Conservation (phyloP, 2,797 vertebrate species). For the Sitta carolinensis region DNA sequence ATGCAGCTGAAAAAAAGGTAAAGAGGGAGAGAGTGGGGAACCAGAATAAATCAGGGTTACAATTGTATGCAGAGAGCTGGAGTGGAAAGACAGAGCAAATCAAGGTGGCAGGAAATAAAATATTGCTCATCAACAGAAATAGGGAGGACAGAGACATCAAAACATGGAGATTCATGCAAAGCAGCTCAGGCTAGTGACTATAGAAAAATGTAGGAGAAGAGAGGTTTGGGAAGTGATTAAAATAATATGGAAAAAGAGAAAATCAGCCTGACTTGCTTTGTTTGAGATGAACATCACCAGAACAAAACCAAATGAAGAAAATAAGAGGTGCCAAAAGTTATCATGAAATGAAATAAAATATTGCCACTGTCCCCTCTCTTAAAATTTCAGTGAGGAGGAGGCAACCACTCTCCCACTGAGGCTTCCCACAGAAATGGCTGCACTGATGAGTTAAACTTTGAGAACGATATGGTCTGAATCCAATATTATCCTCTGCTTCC, state of each 20-base stretch:
- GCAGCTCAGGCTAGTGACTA: neutral
- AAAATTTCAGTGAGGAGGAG: neutral
- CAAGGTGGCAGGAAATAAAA: conserved; percentile 17
- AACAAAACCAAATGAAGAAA: neutral
- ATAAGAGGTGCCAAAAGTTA: neutral
- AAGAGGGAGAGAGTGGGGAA: neutral
- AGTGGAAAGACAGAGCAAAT: conserved; percentile 38
- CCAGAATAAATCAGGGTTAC: neutral
- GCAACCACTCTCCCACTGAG: neutral
- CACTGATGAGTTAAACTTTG: neutral
- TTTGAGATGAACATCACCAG: neutral
- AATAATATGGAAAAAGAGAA: neutral
- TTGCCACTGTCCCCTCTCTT: neutral
- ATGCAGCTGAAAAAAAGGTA: neutral
- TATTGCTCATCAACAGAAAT: conserved; percentile 1
- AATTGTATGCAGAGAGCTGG: conserved; percentile 22
- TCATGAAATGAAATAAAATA: neutral
- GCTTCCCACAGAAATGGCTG: neutral
- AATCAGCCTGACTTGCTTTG: neutral
- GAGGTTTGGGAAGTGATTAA: neutral
- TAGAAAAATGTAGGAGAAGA: neutral
- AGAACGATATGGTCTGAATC: neutral
- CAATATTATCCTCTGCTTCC: neutral
- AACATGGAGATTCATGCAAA: neutral
- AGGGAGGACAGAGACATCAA: neutral